Evolutionary conservation across 1,140 invertebrate species (phyloP).

Genomic region (Neuroterus valhalla): DNA sequence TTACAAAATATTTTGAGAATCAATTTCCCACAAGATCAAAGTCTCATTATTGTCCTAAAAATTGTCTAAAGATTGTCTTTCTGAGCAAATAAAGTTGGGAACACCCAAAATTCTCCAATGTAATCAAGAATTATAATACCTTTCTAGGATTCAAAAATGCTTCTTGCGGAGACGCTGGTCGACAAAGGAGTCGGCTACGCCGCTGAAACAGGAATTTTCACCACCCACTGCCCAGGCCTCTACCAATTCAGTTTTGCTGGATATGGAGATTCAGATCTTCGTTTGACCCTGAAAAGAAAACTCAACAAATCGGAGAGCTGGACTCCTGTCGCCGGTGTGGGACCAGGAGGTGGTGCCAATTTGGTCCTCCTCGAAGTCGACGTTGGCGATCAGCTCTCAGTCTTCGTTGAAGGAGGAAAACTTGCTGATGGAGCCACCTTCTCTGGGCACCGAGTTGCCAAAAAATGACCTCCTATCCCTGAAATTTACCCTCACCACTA

Average conservation of each 20-base stretch:
- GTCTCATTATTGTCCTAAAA: no score
- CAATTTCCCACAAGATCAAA: no score
- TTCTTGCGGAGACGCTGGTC: constrained; percentile 64
- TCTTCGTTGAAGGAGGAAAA: constrained; percentile 69
- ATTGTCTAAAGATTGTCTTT: no score
- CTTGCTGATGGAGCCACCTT: constrained; percentile 66
- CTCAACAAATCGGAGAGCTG: constrained; percentile 65
- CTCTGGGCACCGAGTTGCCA: constrained; percentile 71
- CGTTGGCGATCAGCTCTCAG: constrained; percentile 68
- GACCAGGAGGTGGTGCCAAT: constrained; percentile 69
- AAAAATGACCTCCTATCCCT: constrained; percentile 58
- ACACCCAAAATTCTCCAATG: not conserved
- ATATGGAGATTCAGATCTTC: constrained; percentile 64
- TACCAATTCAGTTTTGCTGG: constrained; percentile 76
- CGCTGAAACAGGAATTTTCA: constrained; percentile 73
- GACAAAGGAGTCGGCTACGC: constrained; percentile 75
- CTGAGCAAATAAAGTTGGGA: no score
- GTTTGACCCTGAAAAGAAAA: constrained; percentile 69
- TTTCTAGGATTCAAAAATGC: constrained; percentile 59
- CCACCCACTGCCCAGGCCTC: constrained; percentile 74
- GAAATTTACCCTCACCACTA: not conserved
- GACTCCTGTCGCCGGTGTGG: constrained; percentile 61
- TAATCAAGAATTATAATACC: constrained; percentile 28
- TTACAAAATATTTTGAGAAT: no score
- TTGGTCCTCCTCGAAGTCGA: constrained; percentile 68